phyloP scores from a whole-genome alignment of 2,113 vertebrate genomes.

The Bathybates hornii region DNA sequence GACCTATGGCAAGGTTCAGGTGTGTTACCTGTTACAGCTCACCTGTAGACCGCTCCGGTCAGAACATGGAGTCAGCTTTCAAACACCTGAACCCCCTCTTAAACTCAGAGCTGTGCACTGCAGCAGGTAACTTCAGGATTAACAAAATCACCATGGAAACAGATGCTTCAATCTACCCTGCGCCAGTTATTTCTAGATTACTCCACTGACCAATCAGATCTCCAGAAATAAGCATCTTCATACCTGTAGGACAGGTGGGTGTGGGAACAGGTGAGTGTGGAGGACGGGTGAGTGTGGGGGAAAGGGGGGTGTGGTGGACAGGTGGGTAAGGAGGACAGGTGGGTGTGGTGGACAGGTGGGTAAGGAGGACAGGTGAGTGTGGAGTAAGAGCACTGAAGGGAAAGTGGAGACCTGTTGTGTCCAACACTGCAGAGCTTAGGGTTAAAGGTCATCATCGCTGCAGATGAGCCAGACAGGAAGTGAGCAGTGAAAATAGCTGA shows the following conservation, averaged over 20 bases:
- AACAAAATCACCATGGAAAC: neutral
- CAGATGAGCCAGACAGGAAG: neutral
- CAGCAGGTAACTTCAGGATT: neutral
- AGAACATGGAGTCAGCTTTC: neutral
- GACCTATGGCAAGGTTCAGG: neutral
- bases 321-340: no score
- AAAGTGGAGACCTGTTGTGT: neutral
- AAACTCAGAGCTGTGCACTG: neutral
- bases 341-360: no score
- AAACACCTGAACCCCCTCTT: neutral
- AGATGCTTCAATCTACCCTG: neutral
- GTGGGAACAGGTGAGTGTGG: neutral
- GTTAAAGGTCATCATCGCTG: neutral
- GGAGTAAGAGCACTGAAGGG: neutral
- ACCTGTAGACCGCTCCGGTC: neutral
- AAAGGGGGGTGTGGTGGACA: accelerated
- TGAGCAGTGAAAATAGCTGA: neutral
- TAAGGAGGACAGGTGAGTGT: neutral
- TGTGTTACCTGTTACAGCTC: neutral
- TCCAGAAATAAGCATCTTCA: neutral
- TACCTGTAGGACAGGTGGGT: neutral
- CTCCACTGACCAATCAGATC: neutral
- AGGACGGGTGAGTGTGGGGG: accelerated
- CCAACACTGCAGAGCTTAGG: neutral
- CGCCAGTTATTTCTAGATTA: neutral